phyloP scores from a whole-genome alignment of 2,113 vertebrate species.

The Nipponia nippon region DNA sequence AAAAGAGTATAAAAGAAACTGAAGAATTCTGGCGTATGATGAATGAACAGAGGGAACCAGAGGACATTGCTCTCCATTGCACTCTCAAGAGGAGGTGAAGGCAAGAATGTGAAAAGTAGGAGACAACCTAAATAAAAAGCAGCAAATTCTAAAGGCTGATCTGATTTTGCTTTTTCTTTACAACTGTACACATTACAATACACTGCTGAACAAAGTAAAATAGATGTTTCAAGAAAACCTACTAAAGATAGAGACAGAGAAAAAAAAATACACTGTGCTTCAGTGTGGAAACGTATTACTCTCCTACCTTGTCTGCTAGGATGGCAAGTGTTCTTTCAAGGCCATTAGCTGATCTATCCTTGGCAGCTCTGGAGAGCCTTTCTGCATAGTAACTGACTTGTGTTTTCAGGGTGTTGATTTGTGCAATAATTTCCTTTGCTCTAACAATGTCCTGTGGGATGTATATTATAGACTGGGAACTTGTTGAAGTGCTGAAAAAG shows the following conservation, averaged over 20 bases:
- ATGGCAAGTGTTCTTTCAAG: conserved; percentile 93
- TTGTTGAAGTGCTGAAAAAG: conserved; percentile 80
- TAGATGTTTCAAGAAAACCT: not conserved
- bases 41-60: not conserved
- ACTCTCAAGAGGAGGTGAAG: not conserved
- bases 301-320: conserved; percentile 91
- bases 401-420: conserved; percentile 96
- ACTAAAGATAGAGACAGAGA: not conserved
- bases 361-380: conserved; percentile 92
- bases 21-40: not conserved
- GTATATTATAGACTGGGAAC: conserved; percentile 93
- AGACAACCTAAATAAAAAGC: not conserved
- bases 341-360: conserved; percentile 91
- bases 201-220: not conserved
- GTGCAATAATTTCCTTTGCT: conserved; percentile 96
- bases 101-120: not conserved
- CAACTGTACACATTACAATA: not conserved
- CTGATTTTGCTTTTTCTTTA: not conserved
- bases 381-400: conserved; percentile 98
- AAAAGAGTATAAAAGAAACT: not conserved
- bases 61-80: not conserved
- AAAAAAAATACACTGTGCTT: not conserved
- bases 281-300: not conserved
- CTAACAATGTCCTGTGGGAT: conserved; percentile 90
- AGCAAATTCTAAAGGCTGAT: not conserved